Percentiles rank a stretch among this genome's conserved stretches.
These are phyloP conservation scores for Podarcis muralis DNA, from an alignment of 2,113 vertebrate genomes.

Conservation along the genomic window DNA sequence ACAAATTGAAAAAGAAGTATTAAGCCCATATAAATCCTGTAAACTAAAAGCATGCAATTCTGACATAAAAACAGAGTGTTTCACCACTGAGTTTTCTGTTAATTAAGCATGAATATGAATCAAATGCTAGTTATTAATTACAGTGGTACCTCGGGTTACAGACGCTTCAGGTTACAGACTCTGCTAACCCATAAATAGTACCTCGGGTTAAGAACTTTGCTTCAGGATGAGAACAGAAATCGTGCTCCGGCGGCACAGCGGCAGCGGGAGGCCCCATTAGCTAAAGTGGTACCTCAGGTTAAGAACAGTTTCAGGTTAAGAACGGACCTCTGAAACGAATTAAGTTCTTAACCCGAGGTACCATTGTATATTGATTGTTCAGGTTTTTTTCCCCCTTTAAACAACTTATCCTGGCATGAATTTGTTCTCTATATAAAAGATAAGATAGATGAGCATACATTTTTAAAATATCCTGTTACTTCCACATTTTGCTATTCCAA, in stretches of 20 bases:
- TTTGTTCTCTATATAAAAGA: background rate
- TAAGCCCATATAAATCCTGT: accelerated
- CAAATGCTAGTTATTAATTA: background rate
- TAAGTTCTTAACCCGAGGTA: no score
- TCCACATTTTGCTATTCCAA: constrained; percentile 57
- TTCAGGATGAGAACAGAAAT: no score
- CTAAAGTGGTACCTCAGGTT: no score
- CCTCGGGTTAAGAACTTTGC: no score
- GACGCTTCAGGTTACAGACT: no score
- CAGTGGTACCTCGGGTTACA: no score
- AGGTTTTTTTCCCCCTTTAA: background rate
- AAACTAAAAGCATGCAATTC: background rate
- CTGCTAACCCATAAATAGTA: no score
- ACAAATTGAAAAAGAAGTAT: background rate
- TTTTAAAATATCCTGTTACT: constrained; percentile 9
- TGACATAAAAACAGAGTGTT: background rate
- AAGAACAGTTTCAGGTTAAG: no score
- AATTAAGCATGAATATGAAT: background rate
- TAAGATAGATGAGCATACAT: constrained; percentile 8
- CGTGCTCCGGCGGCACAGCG: no score
- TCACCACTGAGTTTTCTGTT: background rate
- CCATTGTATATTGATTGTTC: background rate
- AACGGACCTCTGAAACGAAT: no score
- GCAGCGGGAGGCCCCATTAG: no score
- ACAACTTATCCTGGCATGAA: constrained; percentile 3